Conservation (phyloP, 2,113 vertebrate species). For the Gallinago jamesoni region DNA sequence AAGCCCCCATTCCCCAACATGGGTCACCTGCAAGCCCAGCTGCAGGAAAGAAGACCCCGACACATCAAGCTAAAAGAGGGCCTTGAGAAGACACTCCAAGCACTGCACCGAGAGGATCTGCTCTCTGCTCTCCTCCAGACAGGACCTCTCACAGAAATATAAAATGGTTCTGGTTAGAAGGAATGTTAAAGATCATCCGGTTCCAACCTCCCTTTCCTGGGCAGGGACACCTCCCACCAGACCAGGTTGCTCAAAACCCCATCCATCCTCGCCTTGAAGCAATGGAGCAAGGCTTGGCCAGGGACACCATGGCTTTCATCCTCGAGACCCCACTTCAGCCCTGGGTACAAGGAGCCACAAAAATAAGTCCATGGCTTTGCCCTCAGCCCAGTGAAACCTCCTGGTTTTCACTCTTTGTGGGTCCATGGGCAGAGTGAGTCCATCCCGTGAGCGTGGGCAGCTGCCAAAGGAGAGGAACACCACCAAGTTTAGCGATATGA, state of each 20-base stretch:
- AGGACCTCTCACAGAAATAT: not conserved
- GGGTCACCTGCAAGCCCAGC: not conserved
- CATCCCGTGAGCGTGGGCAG: not conserved
- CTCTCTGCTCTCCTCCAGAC: not conserved
- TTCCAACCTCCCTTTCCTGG: too few relatives aligned
- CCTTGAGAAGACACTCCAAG: not conserved
- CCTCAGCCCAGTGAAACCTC: not conserved
- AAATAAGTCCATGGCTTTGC: not conserved
- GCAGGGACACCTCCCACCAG: too few relatives aligned
- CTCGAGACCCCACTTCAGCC: not conserved
- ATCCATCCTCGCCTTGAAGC: too few relatives aligned
- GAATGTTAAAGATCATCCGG: too few relatives aligned
- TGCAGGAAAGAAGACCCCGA: not conserved
- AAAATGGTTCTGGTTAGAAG: too few relatives aligned
- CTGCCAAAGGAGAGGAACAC: not conserved
- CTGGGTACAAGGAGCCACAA: fast-evolving
- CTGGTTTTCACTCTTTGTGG: not conserved
- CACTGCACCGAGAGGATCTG: fast-evolving
- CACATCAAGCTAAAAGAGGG: not conserved
- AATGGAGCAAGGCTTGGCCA: not conserved
- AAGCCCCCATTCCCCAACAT: fast-evolving
- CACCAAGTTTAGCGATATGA: not conserved
- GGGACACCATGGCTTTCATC: not conserved
- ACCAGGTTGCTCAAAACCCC: too few relatives aligned
- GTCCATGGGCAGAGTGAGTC: not conserved